Evolutionary conservation across 2,888 invertebrate genomes (phyloP).

Genomic region (Cataglyphis altisquamis): DNA sequence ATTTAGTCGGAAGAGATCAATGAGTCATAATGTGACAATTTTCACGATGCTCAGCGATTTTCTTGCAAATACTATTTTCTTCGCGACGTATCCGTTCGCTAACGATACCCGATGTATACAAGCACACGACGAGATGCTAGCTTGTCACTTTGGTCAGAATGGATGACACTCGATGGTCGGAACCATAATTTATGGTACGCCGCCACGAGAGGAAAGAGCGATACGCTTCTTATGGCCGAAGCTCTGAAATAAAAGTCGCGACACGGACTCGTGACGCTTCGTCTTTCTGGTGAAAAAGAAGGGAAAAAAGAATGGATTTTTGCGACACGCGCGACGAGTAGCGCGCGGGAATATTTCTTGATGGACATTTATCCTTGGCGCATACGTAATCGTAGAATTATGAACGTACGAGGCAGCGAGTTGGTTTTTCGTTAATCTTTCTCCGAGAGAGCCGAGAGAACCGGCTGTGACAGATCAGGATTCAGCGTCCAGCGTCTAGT

Average conservation of each 20-base stretch:
- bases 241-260: slow-evolving; percentile 46
- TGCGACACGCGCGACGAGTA: slow-evolving; percentile 11
- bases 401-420: neutral
- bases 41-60: slow-evolving; percentile 40
- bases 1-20: neutral
- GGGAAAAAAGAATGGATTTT: slow-evolving; percentile 17
- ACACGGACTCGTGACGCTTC: slow-evolving; percentile 20
- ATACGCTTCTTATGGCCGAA: slow-evolving; percentile 39
- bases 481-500: neutral
- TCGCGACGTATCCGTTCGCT: slow-evolving; percentile 25
- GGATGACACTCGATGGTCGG: slow-evolving; percentile 47
- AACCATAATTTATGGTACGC: slow-evolving; percentile 39
- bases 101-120: slow-evolving; percentile 49
- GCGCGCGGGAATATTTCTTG: slow-evolving; percentile 2
- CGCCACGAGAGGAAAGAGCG: slow-evolving; percentile 32
- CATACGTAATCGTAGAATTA: slow-evolving; percentile 44
- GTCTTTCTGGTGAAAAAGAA: neutral
- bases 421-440: slow-evolving; percentile 4
- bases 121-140: slow-evolving; percentile 35
- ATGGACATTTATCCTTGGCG: slow-evolving; percentile 38
- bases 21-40: slow-evolving; percentile 1
- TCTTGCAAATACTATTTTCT: slow-evolving; percentile 22
- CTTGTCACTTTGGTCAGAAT: slow-evolving; percentile 54
- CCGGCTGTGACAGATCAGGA: slow-evolving; percentile 6
- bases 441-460: neutral